phyloP scores from a whole-genome alignment of 2,113 vertebrate species.

The Probosciger aterrimus region DNA sequence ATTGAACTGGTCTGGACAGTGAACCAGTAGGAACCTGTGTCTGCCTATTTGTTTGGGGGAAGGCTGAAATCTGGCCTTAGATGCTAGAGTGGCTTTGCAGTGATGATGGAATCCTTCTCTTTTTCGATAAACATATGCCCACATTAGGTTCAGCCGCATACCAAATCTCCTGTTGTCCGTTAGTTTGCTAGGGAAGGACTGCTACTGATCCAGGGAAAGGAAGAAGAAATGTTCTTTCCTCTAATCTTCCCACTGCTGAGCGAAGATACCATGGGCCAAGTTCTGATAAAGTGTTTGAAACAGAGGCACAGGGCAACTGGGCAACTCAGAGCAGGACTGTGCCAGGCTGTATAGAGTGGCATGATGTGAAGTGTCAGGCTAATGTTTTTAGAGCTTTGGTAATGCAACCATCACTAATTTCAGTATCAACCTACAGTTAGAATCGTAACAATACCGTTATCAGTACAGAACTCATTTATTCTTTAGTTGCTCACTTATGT shows the following conservation, averaged over 20 bases:
- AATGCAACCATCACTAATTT: not conserved
- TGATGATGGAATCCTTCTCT: not conserved
- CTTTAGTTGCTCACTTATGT: not conserved
- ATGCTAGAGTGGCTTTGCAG: not conserved
- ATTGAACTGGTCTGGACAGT: not conserved
- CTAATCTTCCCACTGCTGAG: not conserved
- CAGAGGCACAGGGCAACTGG: rapidly evolving
- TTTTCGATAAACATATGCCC: not conserved
- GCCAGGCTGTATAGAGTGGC: not conserved
- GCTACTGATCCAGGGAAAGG: not conserved
- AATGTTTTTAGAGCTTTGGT: not conserved
- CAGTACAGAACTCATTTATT: not conserved
- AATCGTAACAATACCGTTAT: not conserved
- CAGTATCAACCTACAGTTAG: not conserved
- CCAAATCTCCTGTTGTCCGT: not conserved
- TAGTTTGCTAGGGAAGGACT: not conserved
- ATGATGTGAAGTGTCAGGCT: not conserved
- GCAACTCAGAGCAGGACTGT: not conserved
- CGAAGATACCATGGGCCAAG: not conserved
- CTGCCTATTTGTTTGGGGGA: not conserved
- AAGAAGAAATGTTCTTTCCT: not conserved
- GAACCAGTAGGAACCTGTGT: not conserved
- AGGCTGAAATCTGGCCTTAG: not conserved
- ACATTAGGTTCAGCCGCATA: not conserved
- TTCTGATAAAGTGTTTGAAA: not conserved